Evolutionary conservation across 2,797 vertebrate species (phyloP).

Genomic region (Sebastes dallii): DNA sequence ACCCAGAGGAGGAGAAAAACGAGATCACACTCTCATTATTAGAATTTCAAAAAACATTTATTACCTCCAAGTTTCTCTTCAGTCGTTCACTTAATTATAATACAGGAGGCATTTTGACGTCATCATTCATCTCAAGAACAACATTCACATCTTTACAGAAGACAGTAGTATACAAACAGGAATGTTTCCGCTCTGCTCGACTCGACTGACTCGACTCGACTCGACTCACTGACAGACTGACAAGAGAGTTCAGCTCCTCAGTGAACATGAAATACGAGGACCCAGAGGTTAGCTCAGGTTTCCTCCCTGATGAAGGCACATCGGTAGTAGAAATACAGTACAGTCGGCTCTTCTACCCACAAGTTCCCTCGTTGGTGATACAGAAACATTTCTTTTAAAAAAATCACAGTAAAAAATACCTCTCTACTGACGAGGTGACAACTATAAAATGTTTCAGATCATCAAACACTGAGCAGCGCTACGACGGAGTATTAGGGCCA

Average conservation of each 20-base stretch:
- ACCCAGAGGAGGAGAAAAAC: not conserved
- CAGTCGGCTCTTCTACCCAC: not conserved
- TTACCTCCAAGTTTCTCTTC: not conserved
- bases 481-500: too few relatives aligned
- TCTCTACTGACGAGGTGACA: not conserved
- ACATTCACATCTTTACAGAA: conserved; percentile 27
- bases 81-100: not conserved
- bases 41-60: conserved; percentile 24
- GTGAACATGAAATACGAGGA: not conserved
- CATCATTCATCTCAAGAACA: conserved; percentile 19
- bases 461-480: not conserved
- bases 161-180: conserved; percentile 17
- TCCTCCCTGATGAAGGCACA: conserved; percentile 11
- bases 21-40: not conserved
- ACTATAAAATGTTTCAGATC: not conserved
- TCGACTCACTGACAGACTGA: too few relatives aligned
- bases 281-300: not conserved
- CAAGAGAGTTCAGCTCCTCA: not conserved
- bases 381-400: conserved; percentile 15
- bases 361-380: conserved; percentile 17
- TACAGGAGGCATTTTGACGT: conserved; percentile 18
- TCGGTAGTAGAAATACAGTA: not conserved
- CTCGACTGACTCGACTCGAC: too few relatives aligned
- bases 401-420: not conserved
- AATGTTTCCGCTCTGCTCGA: not conserved